Percentiles rank a stretch among this genome's conserved stretches.
Conservation (phyloP, 2,113 vertebrate genomes). For the Leucoraja erinaceus region DNA sequence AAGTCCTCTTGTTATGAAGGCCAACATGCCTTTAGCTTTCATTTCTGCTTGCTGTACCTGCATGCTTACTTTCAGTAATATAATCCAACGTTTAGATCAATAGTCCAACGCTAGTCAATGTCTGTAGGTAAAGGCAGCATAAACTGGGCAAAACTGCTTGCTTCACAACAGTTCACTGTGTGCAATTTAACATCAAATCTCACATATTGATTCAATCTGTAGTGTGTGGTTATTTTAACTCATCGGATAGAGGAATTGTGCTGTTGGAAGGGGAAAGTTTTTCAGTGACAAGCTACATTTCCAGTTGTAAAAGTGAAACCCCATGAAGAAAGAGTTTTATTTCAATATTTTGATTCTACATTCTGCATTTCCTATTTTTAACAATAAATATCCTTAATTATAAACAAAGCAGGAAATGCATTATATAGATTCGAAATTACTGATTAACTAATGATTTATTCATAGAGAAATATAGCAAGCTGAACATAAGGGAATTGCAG, state of each 20-base stretch:
- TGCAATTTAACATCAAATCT: not conserved
- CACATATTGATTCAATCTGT: not conserved
- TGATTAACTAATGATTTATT: too few relatives aligned
- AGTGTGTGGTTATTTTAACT: too few relatives aligned
- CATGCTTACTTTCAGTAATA: too few relatives aligned
- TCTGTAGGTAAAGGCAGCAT: not conserved
- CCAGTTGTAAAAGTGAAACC: not conserved
- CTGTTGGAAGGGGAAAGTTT: not conserved
- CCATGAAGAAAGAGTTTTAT: not conserved
- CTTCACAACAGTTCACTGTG: not conserved
- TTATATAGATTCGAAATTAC: too few relatives aligned
- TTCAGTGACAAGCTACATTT: not conserved
- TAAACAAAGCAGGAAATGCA: too few relatives aligned
- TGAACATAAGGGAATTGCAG: constrained; percentile 44
- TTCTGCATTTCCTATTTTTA: too few relatives aligned
- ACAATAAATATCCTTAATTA: not conserved
- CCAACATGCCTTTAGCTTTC: too few relatives aligned
- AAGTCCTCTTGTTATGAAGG: too few relatives aligned
- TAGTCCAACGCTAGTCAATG: not conserved
- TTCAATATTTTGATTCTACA: not conserved
- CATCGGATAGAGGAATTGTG: not conserved
- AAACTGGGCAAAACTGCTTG: not conserved
- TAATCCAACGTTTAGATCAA: not conserved
- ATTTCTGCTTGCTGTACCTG: too few relatives aligned
- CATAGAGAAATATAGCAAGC: constrained; percentile 25